Evolutionary conservation across 2,888 invertebrate species (phyloP), one percentile per base, ranked within the genome.

Genomic region (Antheraea assamensis): DNA sequence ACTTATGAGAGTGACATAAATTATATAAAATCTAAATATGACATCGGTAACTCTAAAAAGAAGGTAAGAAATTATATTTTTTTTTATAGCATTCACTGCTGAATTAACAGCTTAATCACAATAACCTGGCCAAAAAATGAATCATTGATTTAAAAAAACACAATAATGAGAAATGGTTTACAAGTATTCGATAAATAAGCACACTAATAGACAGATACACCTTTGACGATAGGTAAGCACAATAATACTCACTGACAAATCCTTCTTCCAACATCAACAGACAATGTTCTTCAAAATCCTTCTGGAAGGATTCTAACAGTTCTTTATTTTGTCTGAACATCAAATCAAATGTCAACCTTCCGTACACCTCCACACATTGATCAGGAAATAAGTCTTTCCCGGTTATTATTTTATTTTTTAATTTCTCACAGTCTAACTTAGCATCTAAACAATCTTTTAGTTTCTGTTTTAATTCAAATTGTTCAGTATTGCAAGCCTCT

Each of bases 311-410:
- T 47, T 88, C 78, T 27, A 95, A 80, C 21, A 95, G 79, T 31
- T 94, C 93, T 61, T 89, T 91, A 79, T 90, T 94, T 76, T 95
- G 94, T 74, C 95, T 88, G 58, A 93, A 94, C 92, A 94, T 90
- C 47, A 95, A 79, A 75, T 95, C 94, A 0, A 91, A 90, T 7
- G 92, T 92, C 73, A 92, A 79, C 75, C 86, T 92, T 3, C 95
- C 95, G 84, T 90, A 95, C 24, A 83, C 78, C 72, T 89, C 84
- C 0, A 92, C 80, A 85, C 92, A 90, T 74, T 89, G 85, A 64
- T 81, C 61, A 2, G 94, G 93, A 75, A 95, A 88, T 19, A 95
- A 74, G 79, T 94, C 94, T 74, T 78, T 77, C 2, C 88, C 89
- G 1, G 80, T 86, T n/a, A 94, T 84, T 42, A 92, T 82, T 85